These are phyloP conservation scores for Machaerirhynchus nigripectus DNA, from an alignment of 2,113 vertebrate species.

Conservation along the genomic window DNA sequence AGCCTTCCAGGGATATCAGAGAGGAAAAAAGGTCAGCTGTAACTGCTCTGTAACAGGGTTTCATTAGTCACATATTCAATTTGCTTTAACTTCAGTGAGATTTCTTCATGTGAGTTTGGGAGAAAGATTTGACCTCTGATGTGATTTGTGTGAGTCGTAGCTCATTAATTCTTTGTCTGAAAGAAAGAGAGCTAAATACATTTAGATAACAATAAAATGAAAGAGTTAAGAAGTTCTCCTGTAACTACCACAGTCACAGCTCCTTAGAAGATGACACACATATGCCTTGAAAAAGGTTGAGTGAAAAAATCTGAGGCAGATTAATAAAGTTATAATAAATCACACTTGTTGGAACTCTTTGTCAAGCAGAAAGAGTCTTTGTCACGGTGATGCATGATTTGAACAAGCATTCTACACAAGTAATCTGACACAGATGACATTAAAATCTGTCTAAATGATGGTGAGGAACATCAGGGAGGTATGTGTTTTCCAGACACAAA, in stretches of 20 bases:
- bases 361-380: not conserved
- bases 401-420: not conserved
- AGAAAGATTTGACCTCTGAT: not conserved
- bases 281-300: not conserved
- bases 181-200: not conserved
- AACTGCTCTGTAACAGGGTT: not conserved
- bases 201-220: not conserved
- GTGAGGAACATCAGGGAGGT: not conserved
- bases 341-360: not conserved
- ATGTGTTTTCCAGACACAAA: fast-evolving
- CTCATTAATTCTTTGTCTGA: not conserved
- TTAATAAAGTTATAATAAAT: not conserved
- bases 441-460: not conserved
- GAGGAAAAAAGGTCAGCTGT: not conserved
- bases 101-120: not conserved
- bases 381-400: not conserved
- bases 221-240: not conserved
- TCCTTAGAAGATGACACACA: not conserved
- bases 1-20: not conserved
- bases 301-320: not conserved
- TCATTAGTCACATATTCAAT: not conserved
- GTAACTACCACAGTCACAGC: not conserved
- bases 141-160: not conserved
- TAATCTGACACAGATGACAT: not conserved
- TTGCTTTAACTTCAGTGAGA: not conserved